A percentile compares a stretch with the other conserved stretches of the same genome.
Evolutionary conservation across 2,113 vertebrate species (phyloP).

Genomic region (Boulengeromyrus knoepffleri): DNA sequence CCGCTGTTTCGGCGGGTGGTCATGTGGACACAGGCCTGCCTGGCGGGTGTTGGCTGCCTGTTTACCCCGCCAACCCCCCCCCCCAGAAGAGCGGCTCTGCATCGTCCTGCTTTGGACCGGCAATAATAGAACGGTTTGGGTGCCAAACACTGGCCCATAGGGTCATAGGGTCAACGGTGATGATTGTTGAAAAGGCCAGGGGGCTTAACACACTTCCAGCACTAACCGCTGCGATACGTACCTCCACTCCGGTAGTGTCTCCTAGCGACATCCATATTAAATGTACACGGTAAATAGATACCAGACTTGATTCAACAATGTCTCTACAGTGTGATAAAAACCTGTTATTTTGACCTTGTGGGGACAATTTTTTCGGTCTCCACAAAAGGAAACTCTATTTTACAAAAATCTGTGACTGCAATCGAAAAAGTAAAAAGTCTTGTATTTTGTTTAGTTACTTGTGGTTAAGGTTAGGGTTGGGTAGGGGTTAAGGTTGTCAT

Average conservation of each 20-base stretch:
- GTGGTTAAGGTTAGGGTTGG: neutral
- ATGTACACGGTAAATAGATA: neutral
- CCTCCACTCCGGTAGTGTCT: neutral
- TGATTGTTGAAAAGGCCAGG: neutral
- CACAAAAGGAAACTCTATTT: neutral
- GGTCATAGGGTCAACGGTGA: no score
- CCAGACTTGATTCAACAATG: neutral
- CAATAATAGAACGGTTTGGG: neutral
- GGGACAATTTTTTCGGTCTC: no score
- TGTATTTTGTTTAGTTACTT: neutral
- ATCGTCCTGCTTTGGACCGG: neutral
- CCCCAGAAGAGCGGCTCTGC: neutral
- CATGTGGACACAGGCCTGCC: neutral
- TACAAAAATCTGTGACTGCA: neutral
- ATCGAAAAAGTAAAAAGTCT: neutral
- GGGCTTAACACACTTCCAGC: neutral
- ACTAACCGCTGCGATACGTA: neutral
- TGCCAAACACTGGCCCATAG: neutral
- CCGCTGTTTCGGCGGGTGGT: neutral
- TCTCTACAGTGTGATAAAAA: neutral
- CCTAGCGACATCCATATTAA: neutral
- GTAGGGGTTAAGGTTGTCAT: neutral
- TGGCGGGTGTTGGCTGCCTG: neutral
- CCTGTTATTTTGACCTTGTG: no score
- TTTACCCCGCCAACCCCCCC: neutral